Evolutionary conservation across 2,113 vertebrate genomes (phyloP), one percentile per base, ranked within the genome.

Genomic region (Pomatostomus ruficeps): DNA sequence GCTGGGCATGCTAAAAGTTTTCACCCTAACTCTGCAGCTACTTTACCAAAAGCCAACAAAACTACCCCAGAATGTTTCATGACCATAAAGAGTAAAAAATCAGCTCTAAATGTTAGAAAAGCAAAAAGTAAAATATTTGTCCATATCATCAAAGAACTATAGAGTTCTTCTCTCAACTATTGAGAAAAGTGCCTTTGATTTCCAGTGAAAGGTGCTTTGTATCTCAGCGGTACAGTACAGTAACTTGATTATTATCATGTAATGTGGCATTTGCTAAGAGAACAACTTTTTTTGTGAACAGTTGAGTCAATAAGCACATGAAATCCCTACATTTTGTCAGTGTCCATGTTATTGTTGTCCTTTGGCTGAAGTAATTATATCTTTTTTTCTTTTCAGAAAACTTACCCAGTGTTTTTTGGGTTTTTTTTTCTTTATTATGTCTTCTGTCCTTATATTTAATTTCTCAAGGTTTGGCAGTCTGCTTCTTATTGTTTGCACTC

Each of bases 141-240:
- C 57, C 62, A 25, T 84, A 95, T 95, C 66, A 62, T 51, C 67
- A 89, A 66, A 66, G 67, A 70, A 58, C 36, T 51, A 42, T 77
- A 36, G 89, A 94, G 29, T 66, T 58, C 52, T 91, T 62, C 46
- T 71, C 66, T 92, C 51, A 89, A 17, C 55, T 61, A 36, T 71
- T 81, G 70, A 73, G 71, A 70, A 76, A 94, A 88, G 22, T 66
- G 46, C 12, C 54, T 95, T 96, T 95, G 87, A 94, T 95, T 96
- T 96, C 36, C 31, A 63, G 73, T 84, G 78, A 89, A 94, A 93
- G 33, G 46, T 77, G 31, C 11, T 85, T 94, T 94, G 35, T 85
- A 70, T 74, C 83, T 93, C 80, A 91, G 46, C 90, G 54, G 28
- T 73, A 73, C 63, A 85, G 59, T 55, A 66, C 22, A 63, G 70